These are phyloP conservation scores for Drosophila diplacantha DNA, from an alignment of 2,888 invertebrate species.

Conservation along the genomic window DNA sequence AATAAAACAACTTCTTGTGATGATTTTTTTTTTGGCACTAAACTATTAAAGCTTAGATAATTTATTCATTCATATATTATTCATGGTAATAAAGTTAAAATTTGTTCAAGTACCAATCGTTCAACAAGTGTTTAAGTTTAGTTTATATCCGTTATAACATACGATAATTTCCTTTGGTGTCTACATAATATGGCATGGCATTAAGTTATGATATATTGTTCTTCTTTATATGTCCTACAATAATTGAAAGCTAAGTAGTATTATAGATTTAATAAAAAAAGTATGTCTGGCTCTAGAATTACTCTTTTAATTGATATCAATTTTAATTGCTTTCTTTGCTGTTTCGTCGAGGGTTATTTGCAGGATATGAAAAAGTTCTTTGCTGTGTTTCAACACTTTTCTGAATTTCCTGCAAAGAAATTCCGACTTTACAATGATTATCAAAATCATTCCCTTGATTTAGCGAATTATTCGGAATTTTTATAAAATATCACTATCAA, in stretches of 20 bases:
- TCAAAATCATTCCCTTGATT: slow-evolving; percentile 14
- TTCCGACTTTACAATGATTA: slow-evolving; percentile 1
- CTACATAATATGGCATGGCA: slow-evolving; percentile 63
- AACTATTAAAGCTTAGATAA: slow-evolving; percentile 71
- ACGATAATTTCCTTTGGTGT: slow-evolving; percentile 41
- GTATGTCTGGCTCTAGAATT: slow-evolving; percentile 31
- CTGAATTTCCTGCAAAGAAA: background rate
- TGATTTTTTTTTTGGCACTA: slow-evolving; percentile 51
- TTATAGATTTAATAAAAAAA: slow-evolving; percentile 43
- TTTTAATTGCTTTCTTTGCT: slow-evolving; percentile 26
- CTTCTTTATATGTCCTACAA: slow-evolving; percentile 27
- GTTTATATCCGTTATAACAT: slow-evolving; percentile 39
- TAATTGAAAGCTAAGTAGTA: slow-evolving; percentile 56
- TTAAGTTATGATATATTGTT: slow-evolving; percentile 56
- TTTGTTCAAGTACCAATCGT: slow-evolving; percentile 63
- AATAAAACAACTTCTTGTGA: slow-evolving; percentile 2
- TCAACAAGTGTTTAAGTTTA: slow-evolving; percentile 65
- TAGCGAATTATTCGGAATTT: slow-evolving; percentile 13
- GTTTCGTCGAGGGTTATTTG: slow-evolving; percentile 6
- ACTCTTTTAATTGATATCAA: slow-evolving; percentile 36
- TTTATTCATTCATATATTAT: slow-evolving; percentile 47
- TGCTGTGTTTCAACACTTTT: background rate
- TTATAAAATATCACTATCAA: slow-evolving; percentile 35
- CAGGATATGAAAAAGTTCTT: background rate
- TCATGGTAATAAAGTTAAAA: slow-evolving; percentile 66